Conservation (phyloP, 2,113 vertebrate species). For the Lophochroa leadbeateri region DNA sequence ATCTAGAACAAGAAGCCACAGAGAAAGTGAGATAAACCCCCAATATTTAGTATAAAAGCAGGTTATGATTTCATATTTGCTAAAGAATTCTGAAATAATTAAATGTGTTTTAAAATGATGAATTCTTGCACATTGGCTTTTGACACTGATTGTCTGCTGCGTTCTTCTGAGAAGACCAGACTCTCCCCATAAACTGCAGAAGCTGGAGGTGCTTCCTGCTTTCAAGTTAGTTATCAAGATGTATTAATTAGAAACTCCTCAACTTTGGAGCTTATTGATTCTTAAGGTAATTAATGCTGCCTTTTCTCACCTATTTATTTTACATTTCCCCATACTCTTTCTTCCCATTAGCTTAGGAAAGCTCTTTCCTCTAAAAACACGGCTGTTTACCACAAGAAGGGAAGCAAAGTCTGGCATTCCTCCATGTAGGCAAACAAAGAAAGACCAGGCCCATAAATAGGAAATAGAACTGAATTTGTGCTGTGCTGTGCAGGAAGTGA, state of each 20-base stretch:
- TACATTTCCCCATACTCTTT: neutral
- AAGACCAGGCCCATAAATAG: neutral
- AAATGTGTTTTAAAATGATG: neutral
- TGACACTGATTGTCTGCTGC: neutral
- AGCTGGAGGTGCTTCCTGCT: neutral
- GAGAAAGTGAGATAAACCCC: neutral
- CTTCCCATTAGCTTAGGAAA: neutral
- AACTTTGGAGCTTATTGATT: neutral
- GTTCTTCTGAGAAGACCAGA: neutral
- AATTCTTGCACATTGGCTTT: neutral
- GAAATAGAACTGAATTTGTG: neutral
- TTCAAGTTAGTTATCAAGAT: neutral
- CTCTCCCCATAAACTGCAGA: neutral
- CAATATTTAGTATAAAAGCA: neutral
- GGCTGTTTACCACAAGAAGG: neutral
- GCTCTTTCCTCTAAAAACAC: neutral
- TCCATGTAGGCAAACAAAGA: conserved; percentile 13
- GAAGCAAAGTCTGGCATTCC: neutral
- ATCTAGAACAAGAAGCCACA: neutral
- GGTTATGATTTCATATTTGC: neutral
- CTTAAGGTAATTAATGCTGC: neutral
- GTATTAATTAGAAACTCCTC: neutral
- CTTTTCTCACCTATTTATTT: neutral
- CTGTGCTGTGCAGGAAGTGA: neutral
- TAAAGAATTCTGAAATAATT: neutral